Conservation (phyloP, 2,797 vertebrate genomes). For the Girardinus metallicus region DNA sequence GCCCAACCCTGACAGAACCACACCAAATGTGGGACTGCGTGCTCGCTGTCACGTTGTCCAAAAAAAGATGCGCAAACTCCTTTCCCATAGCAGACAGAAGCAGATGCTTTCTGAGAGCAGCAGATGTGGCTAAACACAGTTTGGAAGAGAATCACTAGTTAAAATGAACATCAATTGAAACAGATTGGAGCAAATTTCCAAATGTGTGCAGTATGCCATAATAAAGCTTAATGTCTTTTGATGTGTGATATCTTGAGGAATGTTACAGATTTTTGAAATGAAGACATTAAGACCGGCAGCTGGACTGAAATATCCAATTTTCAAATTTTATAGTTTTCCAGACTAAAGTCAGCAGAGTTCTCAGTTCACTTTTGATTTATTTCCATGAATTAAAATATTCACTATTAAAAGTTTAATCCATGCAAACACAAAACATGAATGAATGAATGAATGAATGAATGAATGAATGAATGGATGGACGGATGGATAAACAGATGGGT, state of each 20-base stretch:
- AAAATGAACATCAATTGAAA: neutral
- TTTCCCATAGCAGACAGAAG: slow-evolving; percentile 20
- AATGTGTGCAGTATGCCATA: neutral
- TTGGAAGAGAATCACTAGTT: neutral
- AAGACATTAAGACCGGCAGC: neutral
- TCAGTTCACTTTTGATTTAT: neutral
- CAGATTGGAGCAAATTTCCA: neutral
- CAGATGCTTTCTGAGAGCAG: neutral
- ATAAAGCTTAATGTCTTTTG: neutral
- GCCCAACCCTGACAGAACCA: slow-evolving; percentile 39
- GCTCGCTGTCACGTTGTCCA: slow-evolving; percentile 18
- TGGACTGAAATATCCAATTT: neutral
- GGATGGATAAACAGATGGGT: too few species aligned
- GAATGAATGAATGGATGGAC: neutral
- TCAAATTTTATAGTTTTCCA: neutral
- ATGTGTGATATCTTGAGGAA: neutral
- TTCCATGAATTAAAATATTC: neutral
- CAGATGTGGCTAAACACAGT: neutral
- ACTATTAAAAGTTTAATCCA: neutral
- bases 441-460: neutral
- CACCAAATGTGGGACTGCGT: slow-evolving; percentile 2
- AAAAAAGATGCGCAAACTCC: slow-evolving; percentile 34
- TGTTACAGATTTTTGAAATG: neutral
- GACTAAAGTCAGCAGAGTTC: neutral
- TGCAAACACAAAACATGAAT: neutral